Evolutionary conservation across 2,797 vertebrate genomes (phyloP).

Genomic region (Hafferia zeledoni): DNA sequence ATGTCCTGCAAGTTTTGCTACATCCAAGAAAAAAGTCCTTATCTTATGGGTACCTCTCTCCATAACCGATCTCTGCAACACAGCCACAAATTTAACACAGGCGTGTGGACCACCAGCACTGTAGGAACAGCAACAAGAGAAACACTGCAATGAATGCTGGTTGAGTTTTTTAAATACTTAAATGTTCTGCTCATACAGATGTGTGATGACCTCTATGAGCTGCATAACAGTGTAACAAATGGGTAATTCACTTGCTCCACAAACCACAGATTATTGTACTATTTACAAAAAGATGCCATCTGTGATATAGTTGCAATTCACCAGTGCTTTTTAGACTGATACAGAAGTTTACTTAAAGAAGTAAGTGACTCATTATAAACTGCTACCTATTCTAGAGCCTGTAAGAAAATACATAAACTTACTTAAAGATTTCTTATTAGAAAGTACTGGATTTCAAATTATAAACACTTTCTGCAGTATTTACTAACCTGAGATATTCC

Average conservation of each 20-base stretch:
- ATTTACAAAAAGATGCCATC: slow-evolving; percentile 13
- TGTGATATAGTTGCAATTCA: background rate
- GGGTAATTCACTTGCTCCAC: background rate
- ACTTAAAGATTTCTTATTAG: background rate
- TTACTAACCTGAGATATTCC: background rate
- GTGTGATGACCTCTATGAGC: background rate
- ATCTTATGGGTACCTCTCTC: background rate
- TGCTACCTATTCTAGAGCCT: background rate
- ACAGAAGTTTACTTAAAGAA: background rate
- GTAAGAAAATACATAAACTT: background rate
- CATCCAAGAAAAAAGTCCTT: background rate
- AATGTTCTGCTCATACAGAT: background rate
- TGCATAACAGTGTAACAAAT: background rate
- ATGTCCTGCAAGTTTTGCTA: background rate
- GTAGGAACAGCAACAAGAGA: background rate
- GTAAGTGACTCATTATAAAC: background rate
- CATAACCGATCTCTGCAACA: background rate
- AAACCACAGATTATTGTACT: background rate
- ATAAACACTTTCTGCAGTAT: background rate
- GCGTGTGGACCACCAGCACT: rapidly evolving
- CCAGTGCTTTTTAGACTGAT: background rate
- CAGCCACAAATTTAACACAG: background rate
- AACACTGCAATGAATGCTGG: background rate
- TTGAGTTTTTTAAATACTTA: background rate
- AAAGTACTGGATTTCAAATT: background rate